Evolutionary conservation across 2,888 invertebrate genomes (phyloP).

Genomic region (Anthrax anthrax): DNA sequence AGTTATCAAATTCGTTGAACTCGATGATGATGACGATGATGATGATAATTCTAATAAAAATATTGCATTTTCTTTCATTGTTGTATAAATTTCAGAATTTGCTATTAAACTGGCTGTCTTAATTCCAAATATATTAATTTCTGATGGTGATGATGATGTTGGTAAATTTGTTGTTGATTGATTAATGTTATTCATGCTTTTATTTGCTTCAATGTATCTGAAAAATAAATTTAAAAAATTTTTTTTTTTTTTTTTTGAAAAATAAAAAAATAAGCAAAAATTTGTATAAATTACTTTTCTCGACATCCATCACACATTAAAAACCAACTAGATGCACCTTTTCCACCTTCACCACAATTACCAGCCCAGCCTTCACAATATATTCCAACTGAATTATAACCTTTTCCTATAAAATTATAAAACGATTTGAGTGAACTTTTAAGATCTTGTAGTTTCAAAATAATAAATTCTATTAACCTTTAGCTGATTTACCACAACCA

Average conservation of each 20-base stretch:
- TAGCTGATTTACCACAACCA: slow-evolving; percentile 76
- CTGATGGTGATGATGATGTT: slow-evolving; percentile 28
- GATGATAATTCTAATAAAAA: slow-evolving; percentile 83
- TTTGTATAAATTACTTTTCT: slow-evolving; percentile 49
- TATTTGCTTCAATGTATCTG: slow-evolving; percentile 26
- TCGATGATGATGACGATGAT: slow-evolving; percentile 65
- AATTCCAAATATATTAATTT: slow-evolving; percentile 33
- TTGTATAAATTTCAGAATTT: slow-evolving; percentile 35
- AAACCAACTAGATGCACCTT: slow-evolving; percentile 73
- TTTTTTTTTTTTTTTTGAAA: neutral
- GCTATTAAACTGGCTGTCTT: slow-evolving; percentile 29
- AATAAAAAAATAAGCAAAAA: slow-evolving; percentile 15
- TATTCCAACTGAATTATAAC: slow-evolving; percentile 81
- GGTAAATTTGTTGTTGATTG: slow-evolving; percentile 25
- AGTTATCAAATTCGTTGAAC: slow-evolving; percentile 24
- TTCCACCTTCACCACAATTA: slow-evolving; percentile 74
- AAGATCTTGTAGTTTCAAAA: too few relatives aligned
- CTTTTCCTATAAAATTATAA: slow-evolving; percentile 37
- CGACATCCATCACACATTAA: slow-evolving; percentile 84
- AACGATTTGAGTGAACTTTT: neutral
- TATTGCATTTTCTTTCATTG: slow-evolving; percentile 87
- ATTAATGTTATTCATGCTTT: slow-evolving; percentile 30
- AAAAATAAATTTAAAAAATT: neutral
- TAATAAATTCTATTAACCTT: slow-evolving; percentile 35
- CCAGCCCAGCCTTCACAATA: slow-evolving; percentile 83